phyloP scores from a whole-genome alignment of 2,888 invertebrate genomes.

The Eristalis intricaria region DNA sequence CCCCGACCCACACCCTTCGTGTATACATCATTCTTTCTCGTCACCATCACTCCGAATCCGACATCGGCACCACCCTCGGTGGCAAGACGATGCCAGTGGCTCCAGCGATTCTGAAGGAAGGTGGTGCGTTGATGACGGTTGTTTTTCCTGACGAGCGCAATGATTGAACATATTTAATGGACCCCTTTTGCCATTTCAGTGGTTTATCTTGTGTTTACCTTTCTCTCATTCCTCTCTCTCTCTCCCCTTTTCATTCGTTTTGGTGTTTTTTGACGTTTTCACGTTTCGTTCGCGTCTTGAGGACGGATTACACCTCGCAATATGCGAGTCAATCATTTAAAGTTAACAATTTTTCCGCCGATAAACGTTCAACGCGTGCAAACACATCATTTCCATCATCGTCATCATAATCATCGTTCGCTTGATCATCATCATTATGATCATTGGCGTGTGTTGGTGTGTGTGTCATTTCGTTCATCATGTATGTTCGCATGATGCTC shows the following conservation, averaged over 20 bases:
- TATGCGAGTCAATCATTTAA: constrained; percentile 67
- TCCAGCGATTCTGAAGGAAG: neutral
- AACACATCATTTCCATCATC: constrained; percentile 63
- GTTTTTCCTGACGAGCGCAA: constrained; percentile 63
- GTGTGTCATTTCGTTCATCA: neutral
- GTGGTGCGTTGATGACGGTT: constrained; percentile 62
- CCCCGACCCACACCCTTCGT: neutral
- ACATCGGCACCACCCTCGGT: neutral
- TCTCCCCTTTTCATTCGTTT: neutral
- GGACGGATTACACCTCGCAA: constrained; percentile 22
- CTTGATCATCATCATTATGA: constrained; percentile 12
- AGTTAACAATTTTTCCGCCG: constrained; percentile 61
- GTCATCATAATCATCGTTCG: constrained; percentile 36
- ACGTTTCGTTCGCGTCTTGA: neutral
- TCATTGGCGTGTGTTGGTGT: neutral
- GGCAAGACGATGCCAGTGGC: too few relatives aligned
- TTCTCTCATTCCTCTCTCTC: constrained; percentile 13
- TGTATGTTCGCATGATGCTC: constrained; percentile 10
- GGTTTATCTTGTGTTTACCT: constrained; percentile 60
- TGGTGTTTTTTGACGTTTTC: neutral
- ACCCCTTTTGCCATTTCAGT: constrained; percentile 50
- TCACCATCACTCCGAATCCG: neutral
- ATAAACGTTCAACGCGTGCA: constrained; percentile 62
- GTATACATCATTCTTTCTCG: constrained; percentile 3
- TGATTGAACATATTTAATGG: constrained; percentile 70